Evolutionary conservation across 2,113 vertebrate species (phyloP).

Genomic region (Osmerus eperlanus): DNA sequence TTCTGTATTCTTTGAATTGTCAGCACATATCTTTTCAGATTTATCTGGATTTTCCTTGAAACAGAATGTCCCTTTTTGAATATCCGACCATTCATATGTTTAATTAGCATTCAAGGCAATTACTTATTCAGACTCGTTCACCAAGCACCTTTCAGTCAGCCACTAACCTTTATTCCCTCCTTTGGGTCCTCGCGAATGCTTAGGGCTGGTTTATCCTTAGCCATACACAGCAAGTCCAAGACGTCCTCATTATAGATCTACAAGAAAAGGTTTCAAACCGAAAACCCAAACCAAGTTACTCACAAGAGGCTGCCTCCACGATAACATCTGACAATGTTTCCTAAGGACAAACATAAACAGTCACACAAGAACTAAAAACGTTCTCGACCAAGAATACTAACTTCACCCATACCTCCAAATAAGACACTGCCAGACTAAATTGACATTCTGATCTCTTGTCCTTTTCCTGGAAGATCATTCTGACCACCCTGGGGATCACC

Average conservation of each 20-base stretch:
- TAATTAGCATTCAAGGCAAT: too few species aligned
- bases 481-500: slow-evolving; percentile 90
- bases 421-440: slow-evolving; percentile 83
- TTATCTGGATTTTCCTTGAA: too few species aligned
- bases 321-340: too few species aligned
- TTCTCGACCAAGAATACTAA: too few species aligned
- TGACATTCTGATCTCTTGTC: slow-evolving; percentile 75
- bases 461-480: slow-evolving; percentile 80
- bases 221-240: slow-evolving; percentile 82
- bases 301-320: too few species aligned
- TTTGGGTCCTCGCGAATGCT: slow-evolving; percentile 93
- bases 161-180: slow-evolving; percentile 89
- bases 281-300: too few species aligned
- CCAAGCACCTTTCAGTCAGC: background rate
- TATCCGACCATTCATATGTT: background rate
- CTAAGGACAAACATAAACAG: background rate
- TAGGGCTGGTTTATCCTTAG: slow-evolving; percentile 81
- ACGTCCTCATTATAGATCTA: slow-evolving; percentile 98
- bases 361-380: too few species aligned
- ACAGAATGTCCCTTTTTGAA: too few species aligned
- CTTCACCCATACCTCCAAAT: slow-evolving; percentile 82
- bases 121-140: background rate
- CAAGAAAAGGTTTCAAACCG: slow-evolving; percentile 12
- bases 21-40: too few species aligned
- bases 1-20: too few species aligned